Conservation (phyloP, 1,140 invertebrate species). For the Cydia splendana region DNA sequence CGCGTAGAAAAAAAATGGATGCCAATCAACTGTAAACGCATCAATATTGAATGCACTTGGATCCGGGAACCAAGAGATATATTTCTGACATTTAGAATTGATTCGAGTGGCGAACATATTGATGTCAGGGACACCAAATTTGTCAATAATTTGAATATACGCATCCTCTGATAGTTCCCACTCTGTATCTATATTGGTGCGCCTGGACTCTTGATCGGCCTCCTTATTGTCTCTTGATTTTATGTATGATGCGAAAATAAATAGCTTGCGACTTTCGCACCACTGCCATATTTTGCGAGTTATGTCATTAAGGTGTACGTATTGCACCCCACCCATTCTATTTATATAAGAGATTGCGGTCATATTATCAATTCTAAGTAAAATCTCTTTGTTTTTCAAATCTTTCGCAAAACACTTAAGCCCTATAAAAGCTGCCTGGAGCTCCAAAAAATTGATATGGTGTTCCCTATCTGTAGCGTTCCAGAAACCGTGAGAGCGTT, state of each 20-base stretch:
- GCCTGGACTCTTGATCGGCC: slow-evolving; percentile 47
- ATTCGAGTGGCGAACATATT: background rate
- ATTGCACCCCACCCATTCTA: slow-evolving; percentile 41
- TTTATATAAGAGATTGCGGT: slow-evolving; percentile 41
- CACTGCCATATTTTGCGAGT: slow-evolving; percentile 48
- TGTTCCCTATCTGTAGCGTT: slow-evolving; percentile 35
- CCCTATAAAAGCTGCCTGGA: slow-evolving; percentile 45
- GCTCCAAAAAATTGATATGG: slow-evolving; percentile 53
- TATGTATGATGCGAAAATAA: slow-evolving; percentile 47
- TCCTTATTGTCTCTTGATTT: slow-evolving; percentile 47
- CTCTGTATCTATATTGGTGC: slow-evolving; percentile 43
- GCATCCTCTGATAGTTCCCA: slow-evolving; percentile 35
- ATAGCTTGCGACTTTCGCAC: slow-evolving; percentile 48
- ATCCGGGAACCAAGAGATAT: background rate
- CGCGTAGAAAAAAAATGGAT: background rate
- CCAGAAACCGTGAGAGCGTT: slow-evolving; percentile 46
- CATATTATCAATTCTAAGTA: slow-evolving; percentile 48
- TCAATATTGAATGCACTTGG: background rate
- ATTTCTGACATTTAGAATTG: background rate
- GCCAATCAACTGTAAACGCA: slow-evolving; percentile 11
- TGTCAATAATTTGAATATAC: background rate
- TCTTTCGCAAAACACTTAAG: slow-evolving; percentile 47
- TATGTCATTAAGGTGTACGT: slow-evolving; percentile 41
- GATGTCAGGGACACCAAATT: slow-evolving; percentile 32
- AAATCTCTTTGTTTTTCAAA: slow-evolving; percentile 29